Evolutionary conservation across 2,888 invertebrate genomes (phyloP).

Genomic region (Aphodius sticticus): DNA sequence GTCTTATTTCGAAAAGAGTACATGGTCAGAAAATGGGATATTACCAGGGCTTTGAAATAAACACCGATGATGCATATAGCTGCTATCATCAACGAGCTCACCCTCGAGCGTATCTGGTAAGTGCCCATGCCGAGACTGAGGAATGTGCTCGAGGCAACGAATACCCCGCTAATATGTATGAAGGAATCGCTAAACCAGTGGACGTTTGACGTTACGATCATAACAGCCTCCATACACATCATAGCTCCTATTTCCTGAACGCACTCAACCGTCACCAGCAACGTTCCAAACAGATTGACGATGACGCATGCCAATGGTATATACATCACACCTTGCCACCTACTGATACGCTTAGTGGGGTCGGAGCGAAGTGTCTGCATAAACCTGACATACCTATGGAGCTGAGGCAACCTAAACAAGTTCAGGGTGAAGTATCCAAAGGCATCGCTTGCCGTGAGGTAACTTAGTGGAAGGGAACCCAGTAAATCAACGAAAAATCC

Average conservation of each 20-base stretch:
- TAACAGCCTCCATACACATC: slow-evolving; percentile 8
- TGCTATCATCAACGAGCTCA: slow-evolving; percentile 5
- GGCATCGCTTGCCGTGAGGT: slow-evolving; percentile 14
- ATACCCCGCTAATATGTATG: slow-evolving; percentile 25
- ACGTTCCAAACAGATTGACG: slow-evolving; percentile 28
- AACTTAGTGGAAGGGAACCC: slow-evolving; percentile 34
- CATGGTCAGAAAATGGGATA: slow-evolving; percentile 19
- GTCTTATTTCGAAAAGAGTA: slow-evolving; percentile 22
- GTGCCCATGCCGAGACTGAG: slow-evolving; percentile 13
- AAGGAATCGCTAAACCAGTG: slow-evolving; percentile 6
- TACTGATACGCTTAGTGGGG: slow-evolving; percentile 10
- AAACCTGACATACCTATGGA: slow-evolving; percentile 30
- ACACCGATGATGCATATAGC: slow-evolving; percentile 26
- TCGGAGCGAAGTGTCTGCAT: not conserved
- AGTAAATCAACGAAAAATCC: slow-evolving; percentile 39
- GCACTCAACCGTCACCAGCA: slow-evolving; percentile 23
- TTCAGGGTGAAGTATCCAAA: slow-evolving; percentile 27
- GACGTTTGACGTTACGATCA: not conserved
- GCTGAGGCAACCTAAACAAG: slow-evolving; percentile 24
- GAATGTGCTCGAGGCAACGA: slow-evolving; percentile 19
- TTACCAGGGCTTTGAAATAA: slow-evolving; percentile 16
- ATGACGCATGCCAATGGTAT: slow-evolving; percentile 27
- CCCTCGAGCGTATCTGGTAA: not conserved
- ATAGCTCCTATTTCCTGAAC: not conserved
- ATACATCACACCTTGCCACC: slow-evolving; percentile 15